Evolutionary conservation across 2,888 invertebrate species (phyloP).

Genomic region (Hofmannophila pseudospretella): DNA sequence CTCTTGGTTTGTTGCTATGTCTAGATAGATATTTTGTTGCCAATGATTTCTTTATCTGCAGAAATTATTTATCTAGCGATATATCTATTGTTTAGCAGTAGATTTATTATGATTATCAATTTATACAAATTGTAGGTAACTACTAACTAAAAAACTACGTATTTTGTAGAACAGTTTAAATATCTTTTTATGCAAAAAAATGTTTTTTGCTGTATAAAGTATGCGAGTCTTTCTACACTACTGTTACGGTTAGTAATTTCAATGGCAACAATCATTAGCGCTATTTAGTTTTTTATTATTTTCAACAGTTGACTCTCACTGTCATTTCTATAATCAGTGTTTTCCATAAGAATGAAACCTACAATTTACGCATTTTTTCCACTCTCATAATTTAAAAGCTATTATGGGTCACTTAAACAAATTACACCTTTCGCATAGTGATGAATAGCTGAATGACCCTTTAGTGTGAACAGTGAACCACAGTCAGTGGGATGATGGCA

Average conservation of each 20-base stretch:
- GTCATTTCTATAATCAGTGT: slow-evolving; percentile 20
- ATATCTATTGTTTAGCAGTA: no score
- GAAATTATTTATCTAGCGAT: no score
- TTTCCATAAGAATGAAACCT: slow-evolving; percentile 24
- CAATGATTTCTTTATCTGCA: no score
- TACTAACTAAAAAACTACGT: no score
- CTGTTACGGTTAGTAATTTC: slow-evolving; percentile 19
- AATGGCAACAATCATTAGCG: slow-evolving; percentile 21
- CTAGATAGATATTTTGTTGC: no score
- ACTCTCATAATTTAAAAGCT: slow-evolving; percentile 18
- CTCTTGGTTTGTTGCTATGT: no score
- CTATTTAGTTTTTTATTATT: slow-evolving; percentile 2
- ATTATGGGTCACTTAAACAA: slow-evolving; percentile 23
- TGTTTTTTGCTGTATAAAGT: no score
- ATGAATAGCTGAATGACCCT: slow-evolving; percentile 2
- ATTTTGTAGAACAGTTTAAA: no score
- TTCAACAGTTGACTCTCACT: slow-evolving; percentile 18
- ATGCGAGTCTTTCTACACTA: no score
- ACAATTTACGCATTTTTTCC: slow-evolving; percentile 30
- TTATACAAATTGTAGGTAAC: no score
- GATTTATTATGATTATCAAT: no score
- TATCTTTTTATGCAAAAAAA: no score
- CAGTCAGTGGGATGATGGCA: slow-evolving; percentile 21
- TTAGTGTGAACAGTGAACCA: slow-evolving; percentile 12
- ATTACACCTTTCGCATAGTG: slow-evolving; percentile 23